Percentiles rank a stretch among this genome's conserved stretches.
phyloP scores from a whole-genome alignment of 2,113 vertebrate genomes.

The Arothron firmamentum region DNA sequence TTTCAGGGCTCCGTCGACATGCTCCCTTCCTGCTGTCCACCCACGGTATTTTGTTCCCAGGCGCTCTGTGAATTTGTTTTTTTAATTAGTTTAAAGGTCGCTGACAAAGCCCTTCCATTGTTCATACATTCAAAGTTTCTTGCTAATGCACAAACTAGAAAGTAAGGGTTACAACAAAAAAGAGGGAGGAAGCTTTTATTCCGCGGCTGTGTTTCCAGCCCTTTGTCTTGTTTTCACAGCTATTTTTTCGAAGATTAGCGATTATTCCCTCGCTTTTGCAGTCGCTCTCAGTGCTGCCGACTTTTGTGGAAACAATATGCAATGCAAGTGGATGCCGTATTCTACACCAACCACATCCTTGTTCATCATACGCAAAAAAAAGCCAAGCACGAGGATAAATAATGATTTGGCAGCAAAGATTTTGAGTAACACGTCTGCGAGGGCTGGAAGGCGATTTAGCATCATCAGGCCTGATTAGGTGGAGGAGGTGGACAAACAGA shows the following conservation, averaged over 20 bases:
- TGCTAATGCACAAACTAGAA: slow-evolving; percentile 18
- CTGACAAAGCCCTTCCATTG: slow-evolving; percentile 36
- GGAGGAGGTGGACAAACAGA: neutral
- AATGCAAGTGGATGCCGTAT: slow-evolving; percentile 25
- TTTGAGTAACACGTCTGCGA: neutral
- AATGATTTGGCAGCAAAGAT: neutral
- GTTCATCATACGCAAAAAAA: slow-evolving; percentile 8
- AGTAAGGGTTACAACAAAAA: slow-evolving; percentile 19
- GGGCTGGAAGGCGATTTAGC: no score
- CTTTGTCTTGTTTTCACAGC: slow-evolving; percentile 32
- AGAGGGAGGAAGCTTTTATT: slow-evolving; percentile 16
- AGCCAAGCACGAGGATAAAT: neutral
- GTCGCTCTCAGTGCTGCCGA: slow-evolving; percentile 24
- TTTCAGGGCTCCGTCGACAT: slow-evolving; percentile 15
- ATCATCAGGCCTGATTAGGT: slow-evolving; percentile 4
- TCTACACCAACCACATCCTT: slow-evolving; percentile 10
- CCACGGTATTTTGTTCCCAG: slow-evolving; percentile 6
- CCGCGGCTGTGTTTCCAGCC: slow-evolving; percentile 6
- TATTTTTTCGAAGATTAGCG: slow-evolving; percentile 25
- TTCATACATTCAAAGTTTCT: slow-evolving; percentile 33
- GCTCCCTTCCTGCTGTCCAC: slow-evolving; percentile 29
- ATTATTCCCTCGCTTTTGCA: slow-evolving; percentile 26
- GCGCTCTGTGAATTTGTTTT: slow-evolving; percentile 21
- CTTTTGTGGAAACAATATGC: slow-evolving; percentile 14
- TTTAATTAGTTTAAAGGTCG: slow-evolving; percentile 50